phyloP scores from a whole-genome alignment of 2,113 vertebrate genomes.

The Fregetta grallaria region DNA sequence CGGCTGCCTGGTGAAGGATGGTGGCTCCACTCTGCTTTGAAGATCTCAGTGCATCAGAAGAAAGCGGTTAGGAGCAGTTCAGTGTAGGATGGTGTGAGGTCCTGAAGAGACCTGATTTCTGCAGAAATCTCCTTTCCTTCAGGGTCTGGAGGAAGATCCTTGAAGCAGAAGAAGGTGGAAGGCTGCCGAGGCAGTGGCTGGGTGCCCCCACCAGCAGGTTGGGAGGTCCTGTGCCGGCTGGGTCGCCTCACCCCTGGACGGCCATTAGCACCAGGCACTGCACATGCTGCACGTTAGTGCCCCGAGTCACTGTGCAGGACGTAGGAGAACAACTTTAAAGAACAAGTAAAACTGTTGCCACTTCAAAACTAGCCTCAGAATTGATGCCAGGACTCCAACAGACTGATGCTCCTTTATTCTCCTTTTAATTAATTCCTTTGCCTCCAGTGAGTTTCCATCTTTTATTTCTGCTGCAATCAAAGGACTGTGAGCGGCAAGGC shows the following conservation, averaged over 20 bases:
- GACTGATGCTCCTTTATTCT: constrained; percentile 60
- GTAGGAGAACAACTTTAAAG: neutral
- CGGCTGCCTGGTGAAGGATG: accelerated
- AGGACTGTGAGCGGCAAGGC: neutral
- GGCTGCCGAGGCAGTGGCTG: neutral
- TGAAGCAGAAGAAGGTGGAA: neutral
- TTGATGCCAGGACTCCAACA: constrained; percentile 52
- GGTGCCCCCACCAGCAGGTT: neutral
- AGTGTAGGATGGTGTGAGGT: too few relatives aligned
- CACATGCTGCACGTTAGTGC: neutral
- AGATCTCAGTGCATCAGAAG: accelerated
- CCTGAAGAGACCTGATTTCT: neutral
- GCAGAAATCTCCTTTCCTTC: neutral
- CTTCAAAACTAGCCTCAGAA: constrained; percentile 25
- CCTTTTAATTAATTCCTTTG: constrained; percentile 53
- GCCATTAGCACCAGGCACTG: accelerated
- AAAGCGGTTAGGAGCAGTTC: neutral
- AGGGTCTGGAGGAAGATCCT: neutral
- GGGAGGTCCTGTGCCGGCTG: neutral
- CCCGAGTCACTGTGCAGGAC: neutral
- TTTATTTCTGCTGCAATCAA: constrained; percentile 27
- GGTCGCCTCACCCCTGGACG: accelerated
- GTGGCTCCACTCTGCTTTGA: neutral
- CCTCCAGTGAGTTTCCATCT: constrained; percentile 51
- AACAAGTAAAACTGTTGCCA: neutral